These are phyloP conservation scores for Xiphophorus couchianus DNA, from an alignment of 2,113 vertebrate genomes.

Conservation along the genomic window DNA sequence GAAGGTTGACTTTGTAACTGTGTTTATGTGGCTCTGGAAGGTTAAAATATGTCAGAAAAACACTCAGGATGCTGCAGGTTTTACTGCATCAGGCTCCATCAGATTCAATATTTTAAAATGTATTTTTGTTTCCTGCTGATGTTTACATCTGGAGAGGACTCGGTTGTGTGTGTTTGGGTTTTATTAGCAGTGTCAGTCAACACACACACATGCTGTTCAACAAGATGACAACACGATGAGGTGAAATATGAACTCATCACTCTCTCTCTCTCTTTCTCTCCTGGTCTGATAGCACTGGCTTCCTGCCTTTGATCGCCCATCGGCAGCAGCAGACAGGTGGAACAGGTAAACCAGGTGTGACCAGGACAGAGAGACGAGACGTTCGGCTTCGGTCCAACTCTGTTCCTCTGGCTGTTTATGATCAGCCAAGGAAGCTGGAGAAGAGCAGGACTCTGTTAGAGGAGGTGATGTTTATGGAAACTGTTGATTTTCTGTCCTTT, in stretches of 20 bases:
- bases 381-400: constrained; percentile 8
- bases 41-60: too few relatives aligned
- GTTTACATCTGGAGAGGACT: neutral
- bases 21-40: too few relatives aligned
- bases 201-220: neutral
- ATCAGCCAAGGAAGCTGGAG: constrained; percentile 49
- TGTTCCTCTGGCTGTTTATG: neutral
- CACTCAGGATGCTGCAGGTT: too few relatives aligned
- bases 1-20: too few relatives aligned
- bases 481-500: neutral
- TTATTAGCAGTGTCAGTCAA: constrained; percentile 7
- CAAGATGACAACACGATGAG: constrained; percentile 11
- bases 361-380: constrained; percentile 5
- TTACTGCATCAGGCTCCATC: too few relatives aligned
- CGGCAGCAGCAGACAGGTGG: constrained; percentile 31
- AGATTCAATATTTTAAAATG: too few relatives aligned
- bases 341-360: neutral
- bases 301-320: constrained; percentile 37
- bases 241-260: constrained; percentile 29
- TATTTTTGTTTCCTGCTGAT: too few relatives aligned
- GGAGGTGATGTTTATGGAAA: constrained; percentile 47
- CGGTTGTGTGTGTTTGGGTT: neutral
- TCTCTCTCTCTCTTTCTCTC: neutral
- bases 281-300: constrained; percentile 30
- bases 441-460: constrained; percentile 62